Conservation (phyloP, 2,797 vertebrate genomes). For the Jordanella pulchra region DNA sequence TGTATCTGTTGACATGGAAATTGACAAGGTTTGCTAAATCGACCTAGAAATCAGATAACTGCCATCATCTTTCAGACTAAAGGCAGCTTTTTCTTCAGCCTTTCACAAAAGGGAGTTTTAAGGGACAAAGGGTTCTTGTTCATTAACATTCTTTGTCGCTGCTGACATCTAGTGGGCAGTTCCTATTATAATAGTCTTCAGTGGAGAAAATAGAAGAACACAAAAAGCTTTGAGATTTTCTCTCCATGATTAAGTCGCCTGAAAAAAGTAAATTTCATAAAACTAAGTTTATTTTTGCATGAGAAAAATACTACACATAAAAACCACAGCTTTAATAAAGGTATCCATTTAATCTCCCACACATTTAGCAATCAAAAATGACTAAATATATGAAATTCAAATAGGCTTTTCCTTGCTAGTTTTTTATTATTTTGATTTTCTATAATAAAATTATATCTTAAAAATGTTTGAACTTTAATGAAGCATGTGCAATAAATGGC, state of each 20-base stretch:
- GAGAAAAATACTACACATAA: background rate
- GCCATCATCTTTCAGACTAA: constrained; percentile 29
- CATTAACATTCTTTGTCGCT: constrained; percentile 58
- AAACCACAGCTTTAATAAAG: background rate
- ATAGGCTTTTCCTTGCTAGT: background rate
- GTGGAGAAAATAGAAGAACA: background rate
- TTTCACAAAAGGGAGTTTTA: constrained; percentile 18
- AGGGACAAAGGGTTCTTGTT: constrained; percentile 47
- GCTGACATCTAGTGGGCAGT: constrained; percentile 72
- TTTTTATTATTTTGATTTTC: background rate
- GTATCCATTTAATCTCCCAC: too few species aligned
- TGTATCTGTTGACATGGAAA: background rate
- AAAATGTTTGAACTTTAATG: background rate
- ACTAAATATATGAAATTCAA: background rate
- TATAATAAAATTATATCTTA: background rate
- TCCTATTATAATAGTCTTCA: constrained; percentile 4
- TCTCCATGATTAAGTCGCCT: background rate
- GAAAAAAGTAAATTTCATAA: background rate
- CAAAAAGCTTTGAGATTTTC: constrained; percentile 12
- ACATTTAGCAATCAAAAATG: background rate
- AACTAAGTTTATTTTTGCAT: background rate
- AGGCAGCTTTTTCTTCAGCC: constrained; percentile 23
- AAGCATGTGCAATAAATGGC: background rate
- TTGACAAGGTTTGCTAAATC: constrained; percentile 10
- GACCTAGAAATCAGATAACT: constrained; percentile 34